Evolutionary conservation across 2,888 invertebrate genomes (phyloP).

Genomic region (Lithophane leautieri): DNA sequence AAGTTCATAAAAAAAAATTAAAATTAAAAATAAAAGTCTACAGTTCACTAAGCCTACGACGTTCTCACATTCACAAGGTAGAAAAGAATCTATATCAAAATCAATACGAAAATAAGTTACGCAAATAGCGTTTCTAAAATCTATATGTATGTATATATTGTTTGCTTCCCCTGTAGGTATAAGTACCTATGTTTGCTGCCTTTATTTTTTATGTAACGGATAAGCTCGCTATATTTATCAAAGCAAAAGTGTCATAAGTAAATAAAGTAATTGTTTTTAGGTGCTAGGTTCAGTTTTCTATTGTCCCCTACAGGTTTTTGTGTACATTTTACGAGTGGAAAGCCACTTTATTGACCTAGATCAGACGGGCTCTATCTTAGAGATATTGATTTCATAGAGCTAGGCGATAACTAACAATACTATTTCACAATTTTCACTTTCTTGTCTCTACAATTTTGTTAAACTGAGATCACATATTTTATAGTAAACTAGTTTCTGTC

Average conservation of each 20-base stretch:
- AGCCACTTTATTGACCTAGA: constrained; percentile 43
- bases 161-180: background rate
- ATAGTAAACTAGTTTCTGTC: background rate
- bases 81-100: too few species aligned
- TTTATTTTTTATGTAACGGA: background rate
- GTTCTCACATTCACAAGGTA: too few species aligned
- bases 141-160: background rate
- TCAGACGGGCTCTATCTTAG: constrained; percentile 41
- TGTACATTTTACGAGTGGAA: constrained; percentile 45
- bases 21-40: too few species aligned
- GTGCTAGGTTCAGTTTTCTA: constrained; percentile 2
- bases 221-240: too few species aligned
- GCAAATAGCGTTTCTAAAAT: too few species aligned
- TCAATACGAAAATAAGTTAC: too few species aligned
- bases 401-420: constrained; percentile 42
- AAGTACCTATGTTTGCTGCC: background rate
- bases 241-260: background rate
- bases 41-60: too few species aligned
- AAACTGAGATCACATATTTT: constrained; percentile 24
- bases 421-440: constrained; percentile 55
- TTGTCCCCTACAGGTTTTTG: constrained; percentile 37
- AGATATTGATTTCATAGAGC: constrained; percentile 47
- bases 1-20: too few species aligned
- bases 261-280: background rate
- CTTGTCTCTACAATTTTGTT: constrained; percentile 39